Percentiles rank a stretch among this genome's conserved stretches.
phyloP scores from a whole-genome alignment of 1,140 invertebrate genomes.

The Ceratina calcarata region DNA sequence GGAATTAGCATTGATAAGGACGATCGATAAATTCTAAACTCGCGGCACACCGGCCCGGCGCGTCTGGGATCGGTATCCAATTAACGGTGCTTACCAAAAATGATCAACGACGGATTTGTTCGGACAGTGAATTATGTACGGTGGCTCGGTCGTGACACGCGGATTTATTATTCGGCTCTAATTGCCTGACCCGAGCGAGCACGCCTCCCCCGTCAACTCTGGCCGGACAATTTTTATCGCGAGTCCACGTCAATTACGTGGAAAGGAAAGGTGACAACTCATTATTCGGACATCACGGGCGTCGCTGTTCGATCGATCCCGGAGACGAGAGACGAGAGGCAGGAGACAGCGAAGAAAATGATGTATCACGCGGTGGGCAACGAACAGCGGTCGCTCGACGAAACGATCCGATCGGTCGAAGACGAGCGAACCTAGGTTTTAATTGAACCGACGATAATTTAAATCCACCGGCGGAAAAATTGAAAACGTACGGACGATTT shows the following conservation, averaged over 20 bases:
- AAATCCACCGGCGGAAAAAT: background rate
- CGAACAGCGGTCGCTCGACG: too few species aligned
- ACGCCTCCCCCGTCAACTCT: too few species aligned
- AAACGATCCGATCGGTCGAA: too few species aligned
- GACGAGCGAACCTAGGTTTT: background rate
- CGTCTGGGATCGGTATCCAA: slow-evolving; percentile 46
- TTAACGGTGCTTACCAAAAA: slow-evolving; percentile 55
- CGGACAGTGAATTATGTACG: slow-evolving; percentile 24
- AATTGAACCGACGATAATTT: slow-evolving; percentile 5
- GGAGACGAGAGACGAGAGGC: background rate
- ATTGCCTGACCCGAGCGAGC: slow-evolving; percentile 11
- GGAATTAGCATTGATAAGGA: too few species aligned
- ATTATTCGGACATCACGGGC: slow-evolving; percentile 13
- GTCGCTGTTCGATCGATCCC: background rate
- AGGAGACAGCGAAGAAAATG: too few species aligned
- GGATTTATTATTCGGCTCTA: slow-evolving; percentile 43
- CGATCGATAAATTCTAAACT: slow-evolving; percentile 34
- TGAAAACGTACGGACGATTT: slow-evolving; percentile 10
- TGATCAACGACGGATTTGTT: slow-evolving; percentile 51
- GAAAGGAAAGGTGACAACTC: slow-evolving; percentile 24
- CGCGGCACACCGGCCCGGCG: background rate
- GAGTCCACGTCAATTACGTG: slow-evolving; percentile 16
- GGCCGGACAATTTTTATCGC: slow-evolving; percentile 1
- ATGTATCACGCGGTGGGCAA: background rate
- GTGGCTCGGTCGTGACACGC: slow-evolving; percentile 1